phyloP scores from a whole-genome alignment of 2,113 vertebrate genomes.

The Theristicus caerulescens region DNA sequence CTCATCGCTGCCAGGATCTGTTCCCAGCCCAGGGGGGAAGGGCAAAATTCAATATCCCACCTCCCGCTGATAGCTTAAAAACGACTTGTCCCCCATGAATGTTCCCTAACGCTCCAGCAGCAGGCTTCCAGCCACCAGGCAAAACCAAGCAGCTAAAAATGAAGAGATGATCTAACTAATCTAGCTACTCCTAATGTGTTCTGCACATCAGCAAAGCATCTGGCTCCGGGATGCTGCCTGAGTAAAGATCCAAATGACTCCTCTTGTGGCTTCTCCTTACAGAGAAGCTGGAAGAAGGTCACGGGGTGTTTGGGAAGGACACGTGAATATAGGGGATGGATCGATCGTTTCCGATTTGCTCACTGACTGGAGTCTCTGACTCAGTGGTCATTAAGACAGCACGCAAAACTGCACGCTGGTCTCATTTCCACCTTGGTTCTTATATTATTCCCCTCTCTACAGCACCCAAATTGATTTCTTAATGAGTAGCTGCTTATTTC shows the following conservation, averaged over 20 bases:
- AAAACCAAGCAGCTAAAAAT: background rate
- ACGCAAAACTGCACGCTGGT: background rate
- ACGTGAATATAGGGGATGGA: fast-evolving
- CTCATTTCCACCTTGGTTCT: background rate
- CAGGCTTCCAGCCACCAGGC: background rate
- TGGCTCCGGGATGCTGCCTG: background rate
- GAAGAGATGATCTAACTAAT: background rate
- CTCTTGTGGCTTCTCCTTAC: background rate
- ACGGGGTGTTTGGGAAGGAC: background rate
- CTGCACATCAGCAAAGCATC: background rate
- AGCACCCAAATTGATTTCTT: background rate
- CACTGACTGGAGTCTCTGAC: background rate
- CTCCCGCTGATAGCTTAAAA: background rate
- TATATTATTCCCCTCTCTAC: background rate
- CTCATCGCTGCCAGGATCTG: background rate
- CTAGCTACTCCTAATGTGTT: fast-evolving
- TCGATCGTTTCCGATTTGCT: background rate
- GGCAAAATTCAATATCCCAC: background rate
- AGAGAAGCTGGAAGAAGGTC: background rate
- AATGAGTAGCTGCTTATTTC: background rate
- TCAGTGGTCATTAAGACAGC: background rate
- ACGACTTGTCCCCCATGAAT: background rate
- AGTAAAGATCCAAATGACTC: background rate
- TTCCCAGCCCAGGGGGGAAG: background rate
- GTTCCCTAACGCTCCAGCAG: background rate